Evolutionary conservation across 2,113 vertebrate genomes (phyloP).

Genomic region (Vidua macroura): DNA sequence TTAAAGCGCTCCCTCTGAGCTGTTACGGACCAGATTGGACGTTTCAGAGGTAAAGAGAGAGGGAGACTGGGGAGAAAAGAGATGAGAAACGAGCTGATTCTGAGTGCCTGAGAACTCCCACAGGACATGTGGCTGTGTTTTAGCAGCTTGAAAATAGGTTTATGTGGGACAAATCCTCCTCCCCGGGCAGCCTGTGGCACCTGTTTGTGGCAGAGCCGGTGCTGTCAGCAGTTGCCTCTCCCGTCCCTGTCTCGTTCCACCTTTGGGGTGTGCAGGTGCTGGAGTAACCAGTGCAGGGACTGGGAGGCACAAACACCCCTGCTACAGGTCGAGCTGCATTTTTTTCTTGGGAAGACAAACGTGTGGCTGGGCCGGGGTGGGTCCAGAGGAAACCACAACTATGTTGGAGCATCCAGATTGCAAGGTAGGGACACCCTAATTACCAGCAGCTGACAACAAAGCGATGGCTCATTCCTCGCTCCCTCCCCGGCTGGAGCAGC

Average conservation of each 20-base stretch:
- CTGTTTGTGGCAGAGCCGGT: neutral
- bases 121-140: neutral
- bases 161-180: neutral
- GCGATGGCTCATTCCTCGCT: neutral
- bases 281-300: neutral
- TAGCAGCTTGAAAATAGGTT: conserved; percentile 4
- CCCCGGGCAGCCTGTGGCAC: neutral
- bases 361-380: neutral
- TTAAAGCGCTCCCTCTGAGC: neutral
- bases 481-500: neutral
- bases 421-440: neutral
- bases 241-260: neutral
- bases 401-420: neutral
- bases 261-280: neutral
- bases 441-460: neutral
- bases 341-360: neutral
- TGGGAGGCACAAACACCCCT: neutral
- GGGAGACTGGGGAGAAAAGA: neutral
- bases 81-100: neutral
- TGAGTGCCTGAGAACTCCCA: conserved; percentile 6
- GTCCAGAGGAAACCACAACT: neutral
- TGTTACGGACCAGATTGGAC: neutral
- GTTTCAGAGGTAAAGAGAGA: neutral
- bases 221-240: neutral
- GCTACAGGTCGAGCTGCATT: conserved; percentile 29